phyloP scores from a whole-genome alignment of 2,113 vertebrate genomes.

The Oreochromis aureus region DNA sequence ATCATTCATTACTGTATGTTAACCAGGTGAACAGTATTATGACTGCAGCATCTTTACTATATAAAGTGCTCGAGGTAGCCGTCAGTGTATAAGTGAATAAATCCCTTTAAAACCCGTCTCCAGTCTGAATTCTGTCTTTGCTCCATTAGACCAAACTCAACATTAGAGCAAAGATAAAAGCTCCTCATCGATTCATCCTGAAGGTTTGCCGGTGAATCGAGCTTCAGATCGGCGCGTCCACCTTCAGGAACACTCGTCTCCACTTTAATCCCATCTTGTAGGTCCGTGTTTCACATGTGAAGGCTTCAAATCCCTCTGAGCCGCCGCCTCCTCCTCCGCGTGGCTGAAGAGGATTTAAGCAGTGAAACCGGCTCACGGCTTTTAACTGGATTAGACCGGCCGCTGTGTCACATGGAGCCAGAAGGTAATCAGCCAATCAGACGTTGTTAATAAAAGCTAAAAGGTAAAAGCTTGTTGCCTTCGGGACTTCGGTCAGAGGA shows the following conservation, averaged over 20 bases:
- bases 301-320: neutral
- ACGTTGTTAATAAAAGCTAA: neutral
- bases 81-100: neutral
- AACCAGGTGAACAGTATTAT: neutral
- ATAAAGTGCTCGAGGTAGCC: neutral
- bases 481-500: neutral
- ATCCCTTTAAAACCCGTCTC: neutral
- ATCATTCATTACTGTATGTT: neutral
- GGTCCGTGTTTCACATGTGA: neutral
- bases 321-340: neutral
- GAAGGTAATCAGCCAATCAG: neutral
- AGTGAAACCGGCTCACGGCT: neutral
- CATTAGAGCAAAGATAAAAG: neutral
- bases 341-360: neutral
- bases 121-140: neutral
- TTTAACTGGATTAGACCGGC: neutral
- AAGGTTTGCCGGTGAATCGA: neutral
- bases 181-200: neutral
- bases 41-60: too few species aligned
- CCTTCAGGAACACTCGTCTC: neutral
- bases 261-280: neutral
- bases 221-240: neutral
- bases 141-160: neutral
- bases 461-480: neutral
- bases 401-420: neutral